These are phyloP conservation scores for Mayetiola destructor DNA, from an alignment of 2,888 invertebrate species.

Conservation along the genomic window DNA sequence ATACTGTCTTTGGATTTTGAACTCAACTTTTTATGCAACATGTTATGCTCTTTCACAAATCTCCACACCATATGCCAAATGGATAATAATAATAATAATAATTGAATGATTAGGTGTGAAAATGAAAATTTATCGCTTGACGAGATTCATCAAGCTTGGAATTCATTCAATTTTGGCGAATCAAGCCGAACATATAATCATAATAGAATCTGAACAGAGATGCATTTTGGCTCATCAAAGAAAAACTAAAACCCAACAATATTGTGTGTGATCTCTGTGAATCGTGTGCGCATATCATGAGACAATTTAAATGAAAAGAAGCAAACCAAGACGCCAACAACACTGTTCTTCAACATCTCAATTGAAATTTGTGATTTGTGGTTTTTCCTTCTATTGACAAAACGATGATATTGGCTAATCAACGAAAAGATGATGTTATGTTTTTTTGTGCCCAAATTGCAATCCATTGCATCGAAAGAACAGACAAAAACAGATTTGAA, in stretches of 20 bases:
- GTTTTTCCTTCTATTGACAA: background rate
- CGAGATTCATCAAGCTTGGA: no score
- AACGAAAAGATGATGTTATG: background rate
- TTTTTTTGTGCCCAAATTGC: no score
- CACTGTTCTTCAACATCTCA: no score
- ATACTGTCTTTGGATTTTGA: background rate
- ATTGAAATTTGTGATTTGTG: background rate
- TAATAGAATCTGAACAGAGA: background rate
- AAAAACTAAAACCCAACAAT: background rate
- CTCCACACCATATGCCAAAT: background rate
- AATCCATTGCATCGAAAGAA: background rate
- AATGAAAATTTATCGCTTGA: background rate
- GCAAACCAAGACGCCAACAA: background rate
- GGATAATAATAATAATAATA: no score
- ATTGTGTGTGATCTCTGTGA: background rate
- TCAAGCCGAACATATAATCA: no score
- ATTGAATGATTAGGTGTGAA: slow-evolving; percentile 13
- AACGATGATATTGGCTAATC: background rate
- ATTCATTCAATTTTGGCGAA: no score
- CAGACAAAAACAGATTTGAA: background rate
- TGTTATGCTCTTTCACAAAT: background rate
- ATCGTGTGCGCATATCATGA: background rate
- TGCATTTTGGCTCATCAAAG: slow-evolving; percentile 2
- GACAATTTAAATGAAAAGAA: background rate
- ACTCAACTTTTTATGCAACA: background rate